These are phyloP conservation scores for Actinostola sp. DNA, from an alignment of 92 coral and sea anemone species.

Conservation along the genomic window DNA sequence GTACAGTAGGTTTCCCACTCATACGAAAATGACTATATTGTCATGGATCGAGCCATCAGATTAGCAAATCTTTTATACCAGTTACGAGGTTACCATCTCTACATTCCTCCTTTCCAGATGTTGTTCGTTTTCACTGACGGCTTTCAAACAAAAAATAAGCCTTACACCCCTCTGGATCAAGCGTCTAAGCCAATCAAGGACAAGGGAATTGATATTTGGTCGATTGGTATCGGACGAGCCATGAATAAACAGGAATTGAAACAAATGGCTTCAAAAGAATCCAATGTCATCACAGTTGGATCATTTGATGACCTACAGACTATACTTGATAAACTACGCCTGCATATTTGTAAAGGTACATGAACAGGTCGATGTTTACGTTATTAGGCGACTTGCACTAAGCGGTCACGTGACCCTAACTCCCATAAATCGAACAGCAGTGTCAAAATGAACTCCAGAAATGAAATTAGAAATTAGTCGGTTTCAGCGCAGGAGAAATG, in stretches of 20 bases:
- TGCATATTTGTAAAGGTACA: slow-evolving; percentile 56
- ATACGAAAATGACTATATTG: too few species aligned
- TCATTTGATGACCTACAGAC: slow-evolving; percentile 48
- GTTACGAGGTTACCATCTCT: too few species aligned
- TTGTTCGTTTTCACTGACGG: slow-evolving; percentile 75
- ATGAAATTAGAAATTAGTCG: too few species aligned
- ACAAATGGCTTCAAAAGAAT: slow-evolving; percentile 60
- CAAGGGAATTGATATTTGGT: slow-evolving; percentile 77
- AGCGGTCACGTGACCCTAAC: too few species aligned
- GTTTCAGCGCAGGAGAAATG: too few species aligned
- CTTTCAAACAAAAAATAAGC: slow-evolving; percentile 57
- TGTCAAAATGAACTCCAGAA: too few species aligned
- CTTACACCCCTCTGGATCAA: slow-evolving; percentile 56
- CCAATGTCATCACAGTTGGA: slow-evolving; percentile 46
- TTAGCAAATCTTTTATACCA: too few species aligned
- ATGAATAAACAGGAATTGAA: slow-evolving; percentile 44
- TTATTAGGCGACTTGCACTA: too few species aligned
- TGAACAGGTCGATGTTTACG: too few species aligned
- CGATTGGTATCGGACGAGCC: slow-evolving; percentile 64
- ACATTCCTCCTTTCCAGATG: slow-evolving; percentile 64
- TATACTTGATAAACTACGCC: slow-evolving; percentile 22
- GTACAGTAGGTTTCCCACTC: too few species aligned
- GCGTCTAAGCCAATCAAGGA: slow-evolving; percentile 80
- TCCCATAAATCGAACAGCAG: too few species aligned
- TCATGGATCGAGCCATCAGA: too few species aligned